phyloP scores from a whole-genome alignment of 1,140 invertebrate genomes.

The Venturia canescens region DNA sequence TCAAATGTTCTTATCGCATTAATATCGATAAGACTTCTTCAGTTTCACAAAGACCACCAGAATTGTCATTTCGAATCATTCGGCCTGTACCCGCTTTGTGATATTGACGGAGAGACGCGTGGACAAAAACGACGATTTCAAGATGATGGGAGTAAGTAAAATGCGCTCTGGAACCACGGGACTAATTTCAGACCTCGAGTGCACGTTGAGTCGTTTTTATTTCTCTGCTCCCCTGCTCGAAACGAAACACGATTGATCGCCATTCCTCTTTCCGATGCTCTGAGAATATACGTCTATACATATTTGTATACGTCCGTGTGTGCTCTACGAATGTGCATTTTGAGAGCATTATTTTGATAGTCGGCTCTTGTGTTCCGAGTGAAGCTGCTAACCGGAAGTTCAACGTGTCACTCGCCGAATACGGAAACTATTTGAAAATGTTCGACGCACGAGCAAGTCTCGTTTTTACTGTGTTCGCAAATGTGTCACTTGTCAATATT shows the following conservation, averaged over 20 bases:
- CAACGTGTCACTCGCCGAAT: constrained; percentile 11
- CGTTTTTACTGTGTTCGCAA: neutral
- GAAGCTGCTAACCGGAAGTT: constrained; percentile 9
- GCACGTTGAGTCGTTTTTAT: too few species aligned
- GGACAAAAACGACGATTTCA: constrained; percentile 24
- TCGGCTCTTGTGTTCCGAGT: neutral
- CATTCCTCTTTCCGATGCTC: too few species aligned
- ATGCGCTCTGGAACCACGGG: neutral
- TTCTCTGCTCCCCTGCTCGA: too few species aligned
- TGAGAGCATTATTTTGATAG: neutral
- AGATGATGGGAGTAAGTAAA: constrained; percentile 52
- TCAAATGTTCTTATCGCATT: constrained; percentile 12
- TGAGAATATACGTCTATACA: too few species aligned
- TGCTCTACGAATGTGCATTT: neutral
- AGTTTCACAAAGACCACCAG: neutral
- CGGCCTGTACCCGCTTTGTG: neutral
- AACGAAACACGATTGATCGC: too few species aligned
- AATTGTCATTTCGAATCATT: neutral
- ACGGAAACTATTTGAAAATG: constrained; percentile 1
- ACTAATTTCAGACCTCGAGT: neutral
- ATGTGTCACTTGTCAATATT: neutral
- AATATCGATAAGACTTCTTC: neutral
- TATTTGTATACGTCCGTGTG: too few species aligned
- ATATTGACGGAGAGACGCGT: neutral
- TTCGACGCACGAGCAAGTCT: neutral